A percentile compares a stretch with the other conserved stretches of the same genome.
Conservation (phyloP, 35 echinoderm and acorn worm species). For the Apostichopus japonicus region DNA sequence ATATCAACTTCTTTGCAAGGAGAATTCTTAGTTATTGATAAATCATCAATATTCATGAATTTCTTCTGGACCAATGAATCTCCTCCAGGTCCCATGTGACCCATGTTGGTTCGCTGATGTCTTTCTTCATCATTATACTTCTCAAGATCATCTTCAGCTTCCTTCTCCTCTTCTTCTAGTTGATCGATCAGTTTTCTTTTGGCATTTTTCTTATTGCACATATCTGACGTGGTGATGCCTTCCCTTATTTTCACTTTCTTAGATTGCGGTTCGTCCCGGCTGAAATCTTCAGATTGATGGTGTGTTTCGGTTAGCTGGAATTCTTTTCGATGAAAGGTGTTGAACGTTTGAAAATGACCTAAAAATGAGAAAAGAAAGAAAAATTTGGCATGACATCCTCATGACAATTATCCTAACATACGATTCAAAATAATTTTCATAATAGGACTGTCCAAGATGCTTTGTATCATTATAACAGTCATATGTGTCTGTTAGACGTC, state of each 20-base stretch:
- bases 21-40: no score
- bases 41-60: no score
- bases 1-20: no score
- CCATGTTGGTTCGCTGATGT: background rate
- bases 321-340: conserved; percentile 28
- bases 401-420: no score
- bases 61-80: background rate
- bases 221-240: background rate
- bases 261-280: background rate
- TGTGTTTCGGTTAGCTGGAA: background rate
- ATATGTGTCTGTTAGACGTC: no score
- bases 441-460: no score
- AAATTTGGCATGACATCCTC: background rate
- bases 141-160: background rate
- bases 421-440: no score
- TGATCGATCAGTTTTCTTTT: background rate
- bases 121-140: background rate
- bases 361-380: conserved; percentile 11
- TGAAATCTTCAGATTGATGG: background rate
- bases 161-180: background rate
- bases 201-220: conserved; percentile 4
- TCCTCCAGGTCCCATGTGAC: background rate
- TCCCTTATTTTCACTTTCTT: background rate
- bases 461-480: no score
- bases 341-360: conserved; percentile 56